Conservation (phyloP, 1,140 invertebrate genomes). For the Drosophila ambigua region DNA sequence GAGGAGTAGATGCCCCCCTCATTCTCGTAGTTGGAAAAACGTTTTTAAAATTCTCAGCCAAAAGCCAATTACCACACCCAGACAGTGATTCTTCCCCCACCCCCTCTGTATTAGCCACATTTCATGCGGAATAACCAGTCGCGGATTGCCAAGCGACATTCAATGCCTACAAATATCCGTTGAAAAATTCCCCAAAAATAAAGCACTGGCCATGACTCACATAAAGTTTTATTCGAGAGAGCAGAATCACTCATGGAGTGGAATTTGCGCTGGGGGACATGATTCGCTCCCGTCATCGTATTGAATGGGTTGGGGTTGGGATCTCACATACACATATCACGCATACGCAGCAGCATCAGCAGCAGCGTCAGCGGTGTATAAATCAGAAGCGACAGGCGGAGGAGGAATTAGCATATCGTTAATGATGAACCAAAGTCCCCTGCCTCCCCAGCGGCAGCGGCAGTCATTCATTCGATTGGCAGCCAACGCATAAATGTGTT, state of each 20-base stretch:
- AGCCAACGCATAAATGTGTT: slow-evolving; percentile 47
- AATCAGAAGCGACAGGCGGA: slow-evolving; percentile 34
- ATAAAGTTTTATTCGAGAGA: too few species aligned
- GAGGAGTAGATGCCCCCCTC: too few species aligned
- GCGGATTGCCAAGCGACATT: not conserved
- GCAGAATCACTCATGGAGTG: not conserved
- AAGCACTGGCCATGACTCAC: slow-evolving; percentile 10
- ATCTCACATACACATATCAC: too few species aligned
- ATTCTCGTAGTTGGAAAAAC: too few species aligned
- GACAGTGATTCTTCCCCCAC: too few species aligned
- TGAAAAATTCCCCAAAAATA: slow-evolving; percentile 6
- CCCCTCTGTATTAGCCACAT: too few species aligned
- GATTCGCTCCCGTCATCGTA: slow-evolving; percentile 10
- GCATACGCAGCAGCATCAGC: too few species aligned
- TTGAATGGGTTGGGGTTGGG: too few species aligned
- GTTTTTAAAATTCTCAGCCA: too few species aligned
- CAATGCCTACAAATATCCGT: slow-evolving; percentile 2
- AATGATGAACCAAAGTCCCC: slow-evolving; percentile 18
- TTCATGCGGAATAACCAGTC: too few species aligned
- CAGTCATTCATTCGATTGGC: slow-evolving; percentile 8
- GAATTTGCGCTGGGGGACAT: slow-evolving; percentile 22
- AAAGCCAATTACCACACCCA: too few species aligned
- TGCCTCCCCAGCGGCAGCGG: not conserved
- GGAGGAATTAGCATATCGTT: slow-evolving; percentile 40
- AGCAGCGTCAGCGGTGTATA: slow-evolving; percentile 7